Base-by-base conservation (phyloP, 2,888 invertebrate genomes). In the Hirtodrosophila cameraria region DNA sequence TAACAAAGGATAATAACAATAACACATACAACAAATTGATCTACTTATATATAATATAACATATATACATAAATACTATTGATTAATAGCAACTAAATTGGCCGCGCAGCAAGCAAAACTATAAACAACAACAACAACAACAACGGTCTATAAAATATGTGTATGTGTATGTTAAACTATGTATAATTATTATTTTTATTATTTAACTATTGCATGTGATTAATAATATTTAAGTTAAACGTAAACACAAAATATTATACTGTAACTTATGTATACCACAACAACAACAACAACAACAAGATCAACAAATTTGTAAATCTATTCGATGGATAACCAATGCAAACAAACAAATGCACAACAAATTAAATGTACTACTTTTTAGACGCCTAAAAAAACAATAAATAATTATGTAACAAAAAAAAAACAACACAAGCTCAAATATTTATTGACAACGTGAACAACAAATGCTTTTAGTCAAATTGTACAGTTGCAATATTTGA, bases 181-280 rank as follows among this genome's bases (percentile, higher is more conserved):
- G 78, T 81, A 74, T 85, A 77, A 82, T 82, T 79, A 77, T 82
- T 85, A 68, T 79, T 79, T 82, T 85, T 82, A 79, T 79, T 85
- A 87, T 85, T 84, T 88, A 84, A 87, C 82, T 85, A 85, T 87
- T 88, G 88, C 89, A 88, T 88, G 88, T 89, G 89, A 88, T 88
- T 88, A 88, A 88, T 89, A 87, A 86, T 78, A 78, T 88, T 82
- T 87, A 87, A 87, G 87, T 87, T 85, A 78, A 81, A 73, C 73
- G 71, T 86, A 84, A 83, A 86, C 69, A 66, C 77, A 84, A 72
- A 72, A 76, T 86, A 82, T 83, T 74, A 64, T 69, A 84, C 66
- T 67, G 66, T 79, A 86, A 86, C 84, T 76, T 76, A 83, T 87
- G 86, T 86, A 87, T 78, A 87, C 78, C 76, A 71, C 61, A 42